Conservation (phyloP, 2,797 vertebrate species). For the Pseudomugil tenellus region DNA sequence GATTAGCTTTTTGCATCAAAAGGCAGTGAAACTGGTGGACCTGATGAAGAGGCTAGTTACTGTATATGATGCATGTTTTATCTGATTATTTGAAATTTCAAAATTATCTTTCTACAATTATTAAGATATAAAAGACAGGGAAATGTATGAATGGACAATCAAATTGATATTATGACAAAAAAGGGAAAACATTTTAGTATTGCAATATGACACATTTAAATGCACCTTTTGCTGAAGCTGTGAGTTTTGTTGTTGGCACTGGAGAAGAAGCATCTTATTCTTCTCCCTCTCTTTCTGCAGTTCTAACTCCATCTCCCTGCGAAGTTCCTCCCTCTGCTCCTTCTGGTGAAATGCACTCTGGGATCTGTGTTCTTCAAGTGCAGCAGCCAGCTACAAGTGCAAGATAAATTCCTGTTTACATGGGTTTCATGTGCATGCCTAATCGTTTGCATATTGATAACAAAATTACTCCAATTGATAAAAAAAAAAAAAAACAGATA, state of each 20-base stretch:
- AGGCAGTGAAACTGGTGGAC: background rate
- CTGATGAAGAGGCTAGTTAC: background rate
- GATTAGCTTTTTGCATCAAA: background rate
- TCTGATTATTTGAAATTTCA: background rate
- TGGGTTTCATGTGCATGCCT: background rate
- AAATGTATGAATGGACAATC: background rate
- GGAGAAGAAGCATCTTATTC: constrained; percentile 78
- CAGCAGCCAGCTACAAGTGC: constrained; percentile 73
- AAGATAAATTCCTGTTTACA: background rate
- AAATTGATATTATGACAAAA: background rate
- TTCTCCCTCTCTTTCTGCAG: constrained; percentile 83
- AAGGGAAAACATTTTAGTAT: background rate
- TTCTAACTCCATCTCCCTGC: constrained; percentile 77
- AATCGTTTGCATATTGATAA: background rate
- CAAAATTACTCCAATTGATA: background rate
- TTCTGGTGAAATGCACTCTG: constrained; percentile 69
- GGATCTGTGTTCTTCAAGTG: constrained; percentile 73
- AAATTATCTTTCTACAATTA: background rate
- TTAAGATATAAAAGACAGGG: background rate
- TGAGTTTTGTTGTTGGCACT: constrained; percentile 76
- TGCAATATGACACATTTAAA: background rate
- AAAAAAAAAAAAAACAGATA: constrained; percentile 7
- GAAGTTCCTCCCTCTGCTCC: constrained; percentile 75
- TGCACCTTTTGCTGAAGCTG: constrained; percentile 83
- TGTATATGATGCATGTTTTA: background rate